Evolutionary conservation across 2,888 invertebrate genomes (phyloP).

Genomic region (Drosophila vallismaia): DNA sequence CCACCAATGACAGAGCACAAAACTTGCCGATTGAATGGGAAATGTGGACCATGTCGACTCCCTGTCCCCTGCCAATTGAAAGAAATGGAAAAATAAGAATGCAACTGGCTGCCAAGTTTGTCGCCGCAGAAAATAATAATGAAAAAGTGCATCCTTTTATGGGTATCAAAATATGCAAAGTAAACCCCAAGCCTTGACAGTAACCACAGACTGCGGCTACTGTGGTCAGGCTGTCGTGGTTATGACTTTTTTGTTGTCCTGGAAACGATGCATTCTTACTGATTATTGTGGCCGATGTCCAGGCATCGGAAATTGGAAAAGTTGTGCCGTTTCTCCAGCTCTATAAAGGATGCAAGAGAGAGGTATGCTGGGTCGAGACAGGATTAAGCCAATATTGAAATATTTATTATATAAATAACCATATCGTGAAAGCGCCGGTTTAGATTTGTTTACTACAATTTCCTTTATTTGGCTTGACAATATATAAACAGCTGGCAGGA

Average conservation of each 20-base stretch:
- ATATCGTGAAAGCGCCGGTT: neutral
- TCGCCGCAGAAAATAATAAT: slow-evolving; percentile 56
- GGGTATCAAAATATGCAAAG: slow-evolving; percentile 39
- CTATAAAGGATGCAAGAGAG: neutral
- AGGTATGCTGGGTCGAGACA: neutral
- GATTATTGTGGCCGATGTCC: slow-evolving; percentile 59
- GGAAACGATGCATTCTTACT: slow-evolving; percentile 43
- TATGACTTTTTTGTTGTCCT: slow-evolving; percentile 20
- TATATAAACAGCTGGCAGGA: slow-evolving; percentile 26
- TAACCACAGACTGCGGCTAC: slow-evolving; percentile 59
- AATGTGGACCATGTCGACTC: slow-evolving; percentile 25
- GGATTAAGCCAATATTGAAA: neutral
- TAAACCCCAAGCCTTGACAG: slow-evolving; percentile 55
- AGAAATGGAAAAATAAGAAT: slow-evolving; percentile 67
- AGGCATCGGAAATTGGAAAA: slow-evolving; percentile 73
- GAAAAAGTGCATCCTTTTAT: slow-evolving; percentile 29
- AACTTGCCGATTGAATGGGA: slow-evolving; percentile 61
- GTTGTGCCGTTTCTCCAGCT: slow-evolving; percentile 34
- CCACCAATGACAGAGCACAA: slow-evolving; percentile 52
- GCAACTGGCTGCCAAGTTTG: slow-evolving; percentile 74
- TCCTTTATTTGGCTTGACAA: slow-evolving; percentile 8
- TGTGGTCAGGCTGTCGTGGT: slow-evolving; percentile 23
- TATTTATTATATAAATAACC: neutral
- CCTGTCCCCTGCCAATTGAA: slow-evolving; percentile 50
- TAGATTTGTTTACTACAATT: slow-evolving; percentile 23